Evolutionary conservation across 2,113 vertebrate species (phyloP).

Genomic region (Nibea albiflora): DNA sequence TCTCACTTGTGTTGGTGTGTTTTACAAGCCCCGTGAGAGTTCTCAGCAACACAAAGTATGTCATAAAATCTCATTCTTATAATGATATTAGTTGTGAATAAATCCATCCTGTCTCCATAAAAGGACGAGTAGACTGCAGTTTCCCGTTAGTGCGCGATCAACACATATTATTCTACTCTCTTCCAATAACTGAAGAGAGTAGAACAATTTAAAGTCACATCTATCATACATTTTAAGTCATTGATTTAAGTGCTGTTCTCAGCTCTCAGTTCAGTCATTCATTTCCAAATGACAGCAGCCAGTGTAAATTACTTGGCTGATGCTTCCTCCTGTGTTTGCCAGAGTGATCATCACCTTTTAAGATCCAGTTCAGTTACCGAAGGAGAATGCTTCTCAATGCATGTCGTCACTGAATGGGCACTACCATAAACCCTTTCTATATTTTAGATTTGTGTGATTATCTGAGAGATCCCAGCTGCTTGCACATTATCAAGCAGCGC

Average conservation of each 20-base stretch:
- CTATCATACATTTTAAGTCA: background rate
- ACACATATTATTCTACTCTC: background rate
- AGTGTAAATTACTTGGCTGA: background rate
- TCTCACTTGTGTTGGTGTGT: constrained; percentile 1
- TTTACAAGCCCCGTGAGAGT: constrained; percentile 13
- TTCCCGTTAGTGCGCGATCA: background rate
- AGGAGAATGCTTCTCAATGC: background rate
- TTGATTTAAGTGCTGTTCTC: background rate
- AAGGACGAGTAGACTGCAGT: background rate
- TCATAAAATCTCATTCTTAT: background rate
- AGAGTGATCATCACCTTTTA: background rate
- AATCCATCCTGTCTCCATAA: background rate
- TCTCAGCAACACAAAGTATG: background rate
- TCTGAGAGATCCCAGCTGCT: background rate
- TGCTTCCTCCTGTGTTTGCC: background rate
- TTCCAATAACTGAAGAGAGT: background rate
- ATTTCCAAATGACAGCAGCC: background rate
- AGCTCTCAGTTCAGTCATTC: background rate
- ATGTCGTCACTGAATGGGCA: background rate
- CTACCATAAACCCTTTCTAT: background rate
- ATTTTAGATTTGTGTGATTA: background rate
- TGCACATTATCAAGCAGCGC: background rate
- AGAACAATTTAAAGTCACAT: background rate
- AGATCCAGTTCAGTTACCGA: background rate
- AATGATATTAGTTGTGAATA: no score